A percentile compares a stretch with the other conserved stretches of the same genome.
phyloP scores from a whole-genome alignment of 2,113 vertebrate species.

The Larimichthys polyactis region DNA sequence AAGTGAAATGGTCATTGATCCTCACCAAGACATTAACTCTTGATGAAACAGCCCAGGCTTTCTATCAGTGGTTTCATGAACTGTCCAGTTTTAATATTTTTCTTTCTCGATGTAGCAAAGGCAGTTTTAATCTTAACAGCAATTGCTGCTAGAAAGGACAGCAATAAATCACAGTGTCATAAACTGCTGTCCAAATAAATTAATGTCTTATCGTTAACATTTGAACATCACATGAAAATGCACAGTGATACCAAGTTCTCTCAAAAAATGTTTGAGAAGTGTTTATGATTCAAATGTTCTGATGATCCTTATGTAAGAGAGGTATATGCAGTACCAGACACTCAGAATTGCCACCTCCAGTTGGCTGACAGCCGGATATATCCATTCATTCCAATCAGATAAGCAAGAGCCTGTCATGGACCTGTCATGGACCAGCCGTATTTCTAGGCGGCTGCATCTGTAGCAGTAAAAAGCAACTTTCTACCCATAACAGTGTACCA shows the following conservation, averaged over 20 bases:
- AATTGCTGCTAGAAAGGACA: background rate
- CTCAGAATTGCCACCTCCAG: too few relatives aligned
- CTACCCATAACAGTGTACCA: background rate
- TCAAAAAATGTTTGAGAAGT: background rate
- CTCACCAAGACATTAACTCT: conserved; percentile 45
- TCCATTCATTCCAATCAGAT: too few relatives aligned
- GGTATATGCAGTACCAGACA: too few relatives aligned
- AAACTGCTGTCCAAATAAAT: background rate
- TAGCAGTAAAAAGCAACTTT: background rate
- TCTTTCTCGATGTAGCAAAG: conserved; percentile 1
- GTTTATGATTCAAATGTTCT: background rate
- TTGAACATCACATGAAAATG: background rate
- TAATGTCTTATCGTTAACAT: conserved; percentile 1
- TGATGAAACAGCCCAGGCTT: conserved; percentile 54
- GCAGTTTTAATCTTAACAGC: background rate
- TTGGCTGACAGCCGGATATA: too few relatives aligned
- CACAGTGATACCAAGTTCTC: background rate
- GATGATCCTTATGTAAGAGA: background rate
- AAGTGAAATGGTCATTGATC: conserved; percentile 60
- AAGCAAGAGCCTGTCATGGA: too few relatives aligned
- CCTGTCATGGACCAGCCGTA: too few relatives aligned
- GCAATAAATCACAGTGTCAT: background rate
- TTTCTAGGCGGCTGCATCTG: too few relatives aligned
- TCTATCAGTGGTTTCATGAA: conserved; percentile 45
- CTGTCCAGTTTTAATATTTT: conserved; percentile 38